Evolutionary conservation across 2,797 vertebrate genomes (phyloP).

Genomic region (Takifugu rubripes): DNA sequence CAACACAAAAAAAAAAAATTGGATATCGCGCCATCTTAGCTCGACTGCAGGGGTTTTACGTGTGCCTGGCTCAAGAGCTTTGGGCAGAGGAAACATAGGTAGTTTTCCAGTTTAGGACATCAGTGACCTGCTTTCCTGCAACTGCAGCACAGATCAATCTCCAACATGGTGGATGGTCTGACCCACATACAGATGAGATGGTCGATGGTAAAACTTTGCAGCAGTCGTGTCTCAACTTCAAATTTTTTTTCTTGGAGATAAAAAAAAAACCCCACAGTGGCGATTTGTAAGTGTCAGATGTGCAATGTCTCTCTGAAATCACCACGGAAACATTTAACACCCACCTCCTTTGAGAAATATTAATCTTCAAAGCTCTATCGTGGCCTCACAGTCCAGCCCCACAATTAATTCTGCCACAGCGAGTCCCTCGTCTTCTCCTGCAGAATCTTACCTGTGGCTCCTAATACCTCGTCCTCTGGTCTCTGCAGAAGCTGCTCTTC

Average conservation of each 20-base stretch:
- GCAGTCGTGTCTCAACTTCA: not conserved
- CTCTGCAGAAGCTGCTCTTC: constrained; percentile 40
- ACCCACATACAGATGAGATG: constrained; percentile 51
- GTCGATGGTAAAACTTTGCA: constrained; percentile 22
- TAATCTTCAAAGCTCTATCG: constrained; percentile 5
- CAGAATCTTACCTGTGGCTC: constrained; percentile 59
- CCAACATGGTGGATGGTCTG: constrained; percentile 40
- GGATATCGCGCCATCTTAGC: no score
- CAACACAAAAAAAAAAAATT: no score
- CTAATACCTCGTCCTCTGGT: constrained; percentile 30
- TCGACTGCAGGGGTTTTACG: no score
- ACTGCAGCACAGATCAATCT: constrained; percentile 63
- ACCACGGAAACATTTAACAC: constrained; percentile 3
- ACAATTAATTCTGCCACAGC: not conserved
- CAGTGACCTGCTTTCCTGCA: constrained; percentile 64
- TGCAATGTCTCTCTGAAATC: not conserved
- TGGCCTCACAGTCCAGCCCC: not conserved
- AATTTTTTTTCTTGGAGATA: no score
- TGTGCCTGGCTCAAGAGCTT: not conserved
- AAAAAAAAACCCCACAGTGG: no score
- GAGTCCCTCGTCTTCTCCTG: constrained; percentile 27
- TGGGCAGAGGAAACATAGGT: constrained; percentile 32
- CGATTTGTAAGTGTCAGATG: not conserved
- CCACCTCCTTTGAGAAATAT: not conserved
- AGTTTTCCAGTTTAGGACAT: constrained; percentile 43